These are phyloP conservation scores for Watsonalla binaria DNA, from an alignment of 2,888 invertebrate species.

Conservation along the genomic window DNA sequence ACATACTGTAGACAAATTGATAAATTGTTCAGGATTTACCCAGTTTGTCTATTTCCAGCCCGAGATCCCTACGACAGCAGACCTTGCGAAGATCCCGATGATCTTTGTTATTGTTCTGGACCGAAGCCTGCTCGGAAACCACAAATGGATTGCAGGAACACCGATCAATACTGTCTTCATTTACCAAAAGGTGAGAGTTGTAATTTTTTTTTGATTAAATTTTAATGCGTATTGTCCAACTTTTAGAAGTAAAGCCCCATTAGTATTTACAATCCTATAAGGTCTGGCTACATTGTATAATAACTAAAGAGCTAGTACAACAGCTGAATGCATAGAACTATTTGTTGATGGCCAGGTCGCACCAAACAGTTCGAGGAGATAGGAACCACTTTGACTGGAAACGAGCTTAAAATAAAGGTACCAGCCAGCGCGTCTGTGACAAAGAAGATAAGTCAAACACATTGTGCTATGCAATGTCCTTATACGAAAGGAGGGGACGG, in stretches of 20 bases:
- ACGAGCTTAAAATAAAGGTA: conserved; percentile 70
- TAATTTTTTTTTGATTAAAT: background rate
- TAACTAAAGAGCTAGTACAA: conserved; percentile 1
- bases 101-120: conserved; percentile 63
- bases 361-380: conserved; percentile 69
- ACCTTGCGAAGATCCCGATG: conserved; percentile 62
- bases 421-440: conserved; percentile 60
- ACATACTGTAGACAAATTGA: no score
- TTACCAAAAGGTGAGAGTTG: conserved; percentile 63
- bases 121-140: conserved; percentile 42
- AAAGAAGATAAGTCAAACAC: conserved; percentile 71
- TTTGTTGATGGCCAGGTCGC: conserved; percentile 72
- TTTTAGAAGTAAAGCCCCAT: background rate
- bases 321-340: conserved; percentile 41
- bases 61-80: conserved; percentile 53
- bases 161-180: conserved; percentile 65
- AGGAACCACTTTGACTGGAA: conserved; percentile 62
- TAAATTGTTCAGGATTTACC: no score
- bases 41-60: conserved; percentile 20
- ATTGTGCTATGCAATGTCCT: conserved; percentile 60
- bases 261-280: background rate
- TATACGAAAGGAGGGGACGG: conserved; percentile 38
- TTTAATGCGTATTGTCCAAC: no score
- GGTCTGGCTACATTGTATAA: background rate
- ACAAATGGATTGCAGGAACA: conserved; percentile 60